A percentile compares a stretch with the other conserved stretches of the same genome.
Evolutionary conservation across 2,888 invertebrate species (phyloP).

Genomic region (Nymphalis c-album): DNA sequence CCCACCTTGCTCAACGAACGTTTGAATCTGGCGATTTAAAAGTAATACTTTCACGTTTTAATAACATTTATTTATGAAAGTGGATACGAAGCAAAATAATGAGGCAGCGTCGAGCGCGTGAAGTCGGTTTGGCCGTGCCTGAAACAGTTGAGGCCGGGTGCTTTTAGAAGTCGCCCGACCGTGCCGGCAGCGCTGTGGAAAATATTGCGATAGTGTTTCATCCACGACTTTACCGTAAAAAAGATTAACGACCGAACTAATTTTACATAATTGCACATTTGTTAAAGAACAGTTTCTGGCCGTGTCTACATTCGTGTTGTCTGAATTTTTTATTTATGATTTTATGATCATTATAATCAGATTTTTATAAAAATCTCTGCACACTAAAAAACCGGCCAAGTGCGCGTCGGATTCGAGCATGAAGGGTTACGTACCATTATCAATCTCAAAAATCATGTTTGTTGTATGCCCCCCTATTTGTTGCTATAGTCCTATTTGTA

Average conservation of each 20-base stretch:
- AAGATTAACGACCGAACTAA: conserved; percentile 1
- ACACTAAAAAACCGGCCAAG: too few relatives aligned
- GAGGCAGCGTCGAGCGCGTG: conserved; percentile 20
- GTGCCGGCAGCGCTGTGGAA: conserved; percentile 17
- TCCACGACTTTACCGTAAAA: conserved; percentile 1
- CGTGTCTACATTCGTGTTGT: background rate
- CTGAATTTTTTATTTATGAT: too few relatives aligned
- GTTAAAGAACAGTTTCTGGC: background rate
- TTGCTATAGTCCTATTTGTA: too few relatives aligned
- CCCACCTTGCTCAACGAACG: conserved; percentile 12
- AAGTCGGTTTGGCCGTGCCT: conserved; percentile 12
- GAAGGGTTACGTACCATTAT: too few relatives aligned
- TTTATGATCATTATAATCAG: too few relatives aligned
- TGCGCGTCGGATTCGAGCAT: too few relatives aligned
- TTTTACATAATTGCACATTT: conserved; percentile 7
- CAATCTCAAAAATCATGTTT: too few relatives aligned
- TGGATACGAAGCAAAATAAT: conserved; percentile 25
- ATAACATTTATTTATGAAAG: conserved; percentile 17
- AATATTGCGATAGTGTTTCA: conserved; percentile 24
- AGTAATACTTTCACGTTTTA: conserved; percentile 26
- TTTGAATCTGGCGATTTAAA: conserved; percentile 19
- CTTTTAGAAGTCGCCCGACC: conserved; percentile 23
- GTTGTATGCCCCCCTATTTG: too few relatives aligned
- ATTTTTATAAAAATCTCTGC: too few relatives aligned
- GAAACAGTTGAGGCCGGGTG: conserved; percentile 18